Evolutionary conservation across 2,797 vertebrate genomes (phyloP), one percentile per base, ranked within the genome.

Genomic region (Eulemur coronatus): DNA sequence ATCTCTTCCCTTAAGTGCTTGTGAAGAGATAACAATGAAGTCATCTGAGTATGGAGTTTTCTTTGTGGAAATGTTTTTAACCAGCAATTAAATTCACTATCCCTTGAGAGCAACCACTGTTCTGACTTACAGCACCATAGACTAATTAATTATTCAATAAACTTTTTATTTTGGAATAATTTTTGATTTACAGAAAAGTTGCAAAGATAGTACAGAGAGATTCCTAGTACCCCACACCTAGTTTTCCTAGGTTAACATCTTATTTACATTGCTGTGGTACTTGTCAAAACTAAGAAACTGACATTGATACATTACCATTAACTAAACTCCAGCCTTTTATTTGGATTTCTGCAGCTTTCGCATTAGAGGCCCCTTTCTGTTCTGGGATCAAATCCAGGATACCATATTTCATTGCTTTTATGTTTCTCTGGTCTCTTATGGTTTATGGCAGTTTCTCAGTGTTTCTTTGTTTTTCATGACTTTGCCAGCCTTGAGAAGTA

Each of bases 221-320:
- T 73, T n/a, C 30, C 30, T 13, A 82, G 57, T 80, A 72, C 26
- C 57, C 57, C 33, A 82, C 17, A 79, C 33, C 9, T 87, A 67
- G 24, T 93, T 84, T 91, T 95, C 48, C 20, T 97, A 18, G 33
- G 67, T 55, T 79, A 59, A 78, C 9, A 30, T 93, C 55, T 65
- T 86, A 12, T 28, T 65, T 86, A 15, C n/a, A 24, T 76, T 76
- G 84, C n/a, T 81, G 28, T 78, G 48, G 59, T 35, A 61, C 2
- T 67, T 78, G 22, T 93, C 61, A 93, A 67, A 96, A 75, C 73
- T 76, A 76, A 89, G 80, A 85, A 76, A 82, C 15, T 65, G 55
- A 82, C 38, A 33, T 35, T 76, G 15, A 22, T 81, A 38, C 26
- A 41, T 79, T 48, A 79, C 72, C 59, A 0, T 65, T 86, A 92